phyloP scores from a whole-genome alignment of 2,113 vertebrate genomes.

The Paradoxurus hermaphroditus region DNA sequence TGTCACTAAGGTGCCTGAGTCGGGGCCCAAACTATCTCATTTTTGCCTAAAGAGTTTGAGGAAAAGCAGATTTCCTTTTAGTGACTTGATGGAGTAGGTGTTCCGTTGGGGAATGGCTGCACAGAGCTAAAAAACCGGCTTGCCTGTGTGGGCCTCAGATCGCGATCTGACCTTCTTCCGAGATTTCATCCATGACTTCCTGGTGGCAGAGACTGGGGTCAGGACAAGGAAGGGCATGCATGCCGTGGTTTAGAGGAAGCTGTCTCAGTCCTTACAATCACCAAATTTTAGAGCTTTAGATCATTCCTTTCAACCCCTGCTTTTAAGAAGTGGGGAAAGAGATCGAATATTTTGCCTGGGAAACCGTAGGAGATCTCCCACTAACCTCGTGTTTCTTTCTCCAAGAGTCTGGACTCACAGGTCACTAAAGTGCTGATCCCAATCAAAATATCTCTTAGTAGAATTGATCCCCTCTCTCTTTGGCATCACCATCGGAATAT shows the following conservation, averaged over 20 bases:
- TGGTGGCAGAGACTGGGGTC: not conserved
- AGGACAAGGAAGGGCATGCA: not conserved
- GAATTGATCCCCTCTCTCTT: not conserved
- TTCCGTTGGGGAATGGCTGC: not conserved
- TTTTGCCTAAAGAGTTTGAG: not conserved
- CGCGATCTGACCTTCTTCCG: not conserved
- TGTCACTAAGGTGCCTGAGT: not conserved
- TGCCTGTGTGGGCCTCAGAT: not conserved
- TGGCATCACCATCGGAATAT: not conserved
- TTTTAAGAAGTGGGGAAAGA: conserved; percentile 10
- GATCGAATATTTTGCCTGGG: not conserved
- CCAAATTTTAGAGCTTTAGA: not conserved
- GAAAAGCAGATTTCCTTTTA: not conserved
- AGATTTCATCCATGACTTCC: not conserved
- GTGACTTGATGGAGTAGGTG: not conserved
- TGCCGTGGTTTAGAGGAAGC: not conserved
- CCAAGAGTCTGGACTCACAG: not conserved
- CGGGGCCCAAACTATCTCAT: not conserved
- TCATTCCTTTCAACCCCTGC: not conserved
- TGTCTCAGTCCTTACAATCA: not conserved
- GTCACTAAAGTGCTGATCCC: not conserved
- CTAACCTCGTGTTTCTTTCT: not conserved
- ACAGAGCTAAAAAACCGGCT: not conserved
- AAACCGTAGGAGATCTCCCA: not conserved
- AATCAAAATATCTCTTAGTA: not conserved